Evolutionary conservation across 2,888 invertebrate species (phyloP), one percentile per base, ranked within the genome.

Genomic region (Agrilus mali): DNA sequence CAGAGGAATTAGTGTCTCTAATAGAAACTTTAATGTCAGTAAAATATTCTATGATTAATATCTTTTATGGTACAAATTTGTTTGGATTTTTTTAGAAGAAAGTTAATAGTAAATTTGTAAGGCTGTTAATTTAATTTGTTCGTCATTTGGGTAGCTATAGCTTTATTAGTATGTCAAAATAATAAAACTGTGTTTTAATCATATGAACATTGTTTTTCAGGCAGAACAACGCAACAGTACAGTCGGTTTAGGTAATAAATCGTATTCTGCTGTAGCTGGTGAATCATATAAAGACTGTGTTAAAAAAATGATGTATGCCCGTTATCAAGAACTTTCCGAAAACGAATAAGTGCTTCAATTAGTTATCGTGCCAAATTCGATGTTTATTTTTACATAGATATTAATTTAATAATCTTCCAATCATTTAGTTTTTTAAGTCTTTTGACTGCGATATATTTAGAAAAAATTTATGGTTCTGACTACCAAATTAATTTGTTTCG

Each of bases 251-350:
- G 95, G 95, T 0, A 85, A 84, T 47, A 85, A 87, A 63, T 71
- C 82, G 36, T 84, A 86, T 60, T 82, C 80, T 36, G 81, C 86
- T 0, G 75, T 82, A 47, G 86, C 87, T 1, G 86, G 86, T 14
- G 86, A 88, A 60, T 86, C 87, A 0, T 90, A 92, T 63, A 80
- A 89, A 68, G 88, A 89, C 58, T 86, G 87, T 46, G 89, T 90
- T 1, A 86, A 89, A 63, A 87, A 89, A 65, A 80, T 88, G 63
- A 87, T 89, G 82, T 83, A 85, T 57, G 86, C 87, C 0, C 74
- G 90, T 58, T 92, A 86, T 61, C 84, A 86, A 62, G 89, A 89
- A 66, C 70, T 86, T 16, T 75, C 81, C 2, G 81, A 81, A 38
- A 75, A 73, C 52, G 75, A 75, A 46, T 58, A 58, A 33, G 49